Percentiles rank a stretch among this genome's conserved stretches.
These are phyloP conservation scores for Tromatobia lineatoria DNA, from an alignment of 2,888 invertebrate genomes.

Conservation along the genomic window DNA sequence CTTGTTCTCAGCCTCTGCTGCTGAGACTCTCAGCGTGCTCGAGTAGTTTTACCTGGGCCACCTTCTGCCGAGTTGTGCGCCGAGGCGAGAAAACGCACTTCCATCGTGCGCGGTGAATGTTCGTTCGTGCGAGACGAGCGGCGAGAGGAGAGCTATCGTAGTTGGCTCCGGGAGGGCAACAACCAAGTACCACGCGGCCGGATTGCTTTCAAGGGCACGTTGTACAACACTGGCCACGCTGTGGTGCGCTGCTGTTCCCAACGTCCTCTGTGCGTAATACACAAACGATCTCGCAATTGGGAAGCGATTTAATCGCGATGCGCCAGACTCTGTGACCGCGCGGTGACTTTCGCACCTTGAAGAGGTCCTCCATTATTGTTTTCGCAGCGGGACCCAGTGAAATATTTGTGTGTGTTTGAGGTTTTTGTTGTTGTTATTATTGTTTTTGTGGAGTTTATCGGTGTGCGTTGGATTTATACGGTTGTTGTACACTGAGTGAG, in stretches of 20 bases:
- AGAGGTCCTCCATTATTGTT: neutral
- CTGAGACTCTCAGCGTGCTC: conserved; percentile 34
- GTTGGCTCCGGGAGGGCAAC: conserved; percentile 56
- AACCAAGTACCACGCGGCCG: conserved; percentile 62
- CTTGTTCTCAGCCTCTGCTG: conserved; percentile 33
- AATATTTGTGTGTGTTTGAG: neutral
- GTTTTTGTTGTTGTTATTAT: neutral
- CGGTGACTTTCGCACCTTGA: neutral
- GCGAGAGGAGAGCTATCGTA: conserved; percentile 71
- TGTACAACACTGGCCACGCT: conserved; percentile 18
- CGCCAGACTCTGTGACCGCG: conserved; percentile 12
- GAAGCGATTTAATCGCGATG: neutral
- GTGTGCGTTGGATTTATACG: conserved; percentile 44
- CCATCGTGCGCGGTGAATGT: conserved; percentile 76
- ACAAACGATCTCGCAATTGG: neutral
- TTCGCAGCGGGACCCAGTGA: conserved; percentile 4
- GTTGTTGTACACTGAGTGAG: conserved; percentile 52
- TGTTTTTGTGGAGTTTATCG: conserved; percentile 51
- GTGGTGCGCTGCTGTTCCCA: neutral
- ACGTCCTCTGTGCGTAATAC: neutral
- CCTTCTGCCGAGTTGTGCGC: conserved; percentile 35
- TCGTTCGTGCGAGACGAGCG: conserved; percentile 75
- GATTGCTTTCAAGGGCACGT: conserved; percentile 67
- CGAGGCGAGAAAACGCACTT: conserved; percentile 56
- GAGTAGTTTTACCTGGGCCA: conserved; percentile 58